Conservation (phyloP, 1,140 invertebrate genomes). For the Orchesella cincta region DNA sequence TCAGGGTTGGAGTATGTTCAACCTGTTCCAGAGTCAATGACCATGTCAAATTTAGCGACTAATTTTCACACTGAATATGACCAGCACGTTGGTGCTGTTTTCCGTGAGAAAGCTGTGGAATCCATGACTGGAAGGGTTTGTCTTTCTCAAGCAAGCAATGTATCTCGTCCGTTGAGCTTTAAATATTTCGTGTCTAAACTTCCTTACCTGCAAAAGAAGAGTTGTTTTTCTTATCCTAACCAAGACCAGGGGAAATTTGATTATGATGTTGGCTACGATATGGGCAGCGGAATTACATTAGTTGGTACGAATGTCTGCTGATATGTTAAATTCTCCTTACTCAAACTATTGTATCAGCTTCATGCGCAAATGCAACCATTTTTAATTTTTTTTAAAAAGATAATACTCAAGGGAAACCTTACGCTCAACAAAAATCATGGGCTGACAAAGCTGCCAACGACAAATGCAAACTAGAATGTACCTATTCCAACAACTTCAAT, state of each 20-base stretch:
- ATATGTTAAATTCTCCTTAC: no score
- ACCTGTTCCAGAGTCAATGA: constrained; percentile 5
- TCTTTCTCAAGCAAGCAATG: not conserved
- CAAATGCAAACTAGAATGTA: not conserved
- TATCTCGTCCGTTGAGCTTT: not conserved
- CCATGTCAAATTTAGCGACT: not conserved
- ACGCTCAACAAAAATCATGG: not conserved
- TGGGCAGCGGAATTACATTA: not conserved
- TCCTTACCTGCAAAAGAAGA: not conserved
- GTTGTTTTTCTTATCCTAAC: not conserved
- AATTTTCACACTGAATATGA: constrained; percentile 28
- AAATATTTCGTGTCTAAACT: constrained; percentile 24
- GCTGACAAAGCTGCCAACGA: not conserved
- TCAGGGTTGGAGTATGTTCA: constrained; percentile 34
- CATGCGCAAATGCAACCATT: not conserved
- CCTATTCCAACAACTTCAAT: not conserved
- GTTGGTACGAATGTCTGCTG: no score
- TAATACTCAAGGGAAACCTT: not conserved
- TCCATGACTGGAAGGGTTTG: constrained; percentile 8
- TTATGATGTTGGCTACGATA: constrained; percentile 12
- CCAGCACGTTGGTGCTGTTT: constrained; percentile 17
- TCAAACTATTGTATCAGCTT: no score
- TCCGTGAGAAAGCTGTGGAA: constrained; percentile 7
- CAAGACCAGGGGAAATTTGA: not conserved
- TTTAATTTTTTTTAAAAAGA: not conserved